Base-by-base conservation (phyloP, 2,113 vertebrate genomes). In the Myrmecobius fasciatus region DNA sequence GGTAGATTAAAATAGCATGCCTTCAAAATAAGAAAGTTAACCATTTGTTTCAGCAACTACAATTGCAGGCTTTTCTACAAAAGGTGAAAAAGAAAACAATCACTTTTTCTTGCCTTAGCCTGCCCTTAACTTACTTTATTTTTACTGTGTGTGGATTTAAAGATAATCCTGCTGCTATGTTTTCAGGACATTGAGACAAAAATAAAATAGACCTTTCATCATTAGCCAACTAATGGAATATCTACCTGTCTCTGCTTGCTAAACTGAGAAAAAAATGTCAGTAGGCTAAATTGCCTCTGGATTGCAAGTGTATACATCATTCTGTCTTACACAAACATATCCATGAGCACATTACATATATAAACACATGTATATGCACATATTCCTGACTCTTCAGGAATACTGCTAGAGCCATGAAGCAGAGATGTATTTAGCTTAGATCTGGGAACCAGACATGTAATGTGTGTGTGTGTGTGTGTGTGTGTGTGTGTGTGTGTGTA, bases 21-120 rank as follows among this genome's bases (percentile, higher is more conserved):
- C 3, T 91, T 96, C 53, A 91, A 95, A 96, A 89, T 1, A 83
- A 48, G 46, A 9, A 89, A 91, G 4, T 49, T 28, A 89, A 53
- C 3, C 51, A 2, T 92, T 75, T 94, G 24, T 92, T 92, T 52
- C 26, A 95, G 10, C 25, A 93, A 93, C 3, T 0, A 1, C 47
- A 0, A 51, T 88, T 67, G 1, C 53, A 28, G 31, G 17, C 7
- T 67, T 94, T 91, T 93, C 25, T 92, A 0, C 0, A 43, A 60
- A 28, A 92, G 56, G 0, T 46, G 6, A 49, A 91, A 60, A 3
- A 47, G 43, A 53, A 95, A 88, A 83, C 12, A 89, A 48, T 53
- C 1, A 17, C 52, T 22, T 75, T 92, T 36, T 1, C 2, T 89
- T 75, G 20, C 20, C 36, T 43, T 43, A 83, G 20, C 36, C 67